These are phyloP conservation scores for Chlorodrepanis virens DNA, from an alignment of 2,113 vertebrate species.

Conservation along the genomic window DNA sequence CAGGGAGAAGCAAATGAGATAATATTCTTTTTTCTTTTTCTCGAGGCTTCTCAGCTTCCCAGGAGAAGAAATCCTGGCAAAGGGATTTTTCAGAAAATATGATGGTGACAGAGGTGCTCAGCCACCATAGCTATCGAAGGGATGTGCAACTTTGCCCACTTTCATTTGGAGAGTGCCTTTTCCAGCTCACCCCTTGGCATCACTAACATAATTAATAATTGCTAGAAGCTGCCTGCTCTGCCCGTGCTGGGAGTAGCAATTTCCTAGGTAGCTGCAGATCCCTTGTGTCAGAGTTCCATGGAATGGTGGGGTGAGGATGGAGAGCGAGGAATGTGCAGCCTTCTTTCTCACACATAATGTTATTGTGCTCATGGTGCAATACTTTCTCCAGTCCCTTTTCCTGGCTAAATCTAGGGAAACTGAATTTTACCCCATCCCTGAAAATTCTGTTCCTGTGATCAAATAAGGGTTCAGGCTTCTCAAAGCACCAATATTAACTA, in stretches of 20 bases:
- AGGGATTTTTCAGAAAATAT: too few relatives aligned
- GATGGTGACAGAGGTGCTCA: not conserved
- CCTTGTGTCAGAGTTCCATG: accelerated
- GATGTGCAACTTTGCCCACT: not conserved
- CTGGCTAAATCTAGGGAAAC: not conserved
- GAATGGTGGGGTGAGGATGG: not conserved
- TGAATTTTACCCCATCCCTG: not conserved
- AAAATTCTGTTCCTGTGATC: not conserved
- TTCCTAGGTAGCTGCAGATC: not conserved
- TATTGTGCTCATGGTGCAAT: not conserved
- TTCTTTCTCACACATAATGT: not conserved
- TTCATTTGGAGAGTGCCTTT: not conserved
- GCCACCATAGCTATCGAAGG: accelerated
- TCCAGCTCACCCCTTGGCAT: too few relatives aligned
- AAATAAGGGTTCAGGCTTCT: not conserved
- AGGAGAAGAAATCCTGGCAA: too few relatives aligned
- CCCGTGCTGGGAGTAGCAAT: not conserved
- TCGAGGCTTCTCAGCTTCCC: too few relatives aligned
- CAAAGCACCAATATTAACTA: not conserved
- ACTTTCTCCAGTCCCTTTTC: not conserved
- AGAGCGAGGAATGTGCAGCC: not conserved
- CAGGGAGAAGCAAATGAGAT: too few relatives aligned
- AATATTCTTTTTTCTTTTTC: too few relatives aligned
- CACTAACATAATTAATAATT: not conserved
- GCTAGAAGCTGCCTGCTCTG: not conserved